Percentiles rank a stretch among this genome's conserved stretches.
phyloP scores from a whole-genome alignment of 2,113 vertebrate species.

The Eulemur rufifrons region DNA sequence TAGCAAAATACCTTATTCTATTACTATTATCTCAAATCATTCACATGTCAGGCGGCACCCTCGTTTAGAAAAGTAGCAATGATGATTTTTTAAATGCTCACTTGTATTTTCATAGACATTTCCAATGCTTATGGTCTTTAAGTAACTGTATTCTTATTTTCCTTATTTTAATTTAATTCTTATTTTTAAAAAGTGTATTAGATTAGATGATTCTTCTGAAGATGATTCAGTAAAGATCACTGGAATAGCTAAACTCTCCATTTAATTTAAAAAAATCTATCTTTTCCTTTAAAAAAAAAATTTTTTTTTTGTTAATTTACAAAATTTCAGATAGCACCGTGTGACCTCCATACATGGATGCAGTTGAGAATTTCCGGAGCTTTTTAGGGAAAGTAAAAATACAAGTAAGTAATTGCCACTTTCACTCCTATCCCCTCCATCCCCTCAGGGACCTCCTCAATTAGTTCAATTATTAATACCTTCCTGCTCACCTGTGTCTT shows the following conservation, averaged over 20 bases:
- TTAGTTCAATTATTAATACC: background rate
- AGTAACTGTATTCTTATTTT: background rate
- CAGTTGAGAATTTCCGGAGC: background rate
- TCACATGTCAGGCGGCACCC: background rate
- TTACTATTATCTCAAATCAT: conserved; percentile 27
- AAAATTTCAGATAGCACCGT: background rate
- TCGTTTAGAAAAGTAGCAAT: background rate
- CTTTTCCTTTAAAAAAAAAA: background rate
- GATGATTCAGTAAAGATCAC: background rate
- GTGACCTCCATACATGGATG: background rate
- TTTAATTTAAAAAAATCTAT: conserved; percentile 15
- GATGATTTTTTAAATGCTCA: background rate
- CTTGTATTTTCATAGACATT: background rate
- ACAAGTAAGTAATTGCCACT: background rate
- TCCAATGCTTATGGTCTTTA: background rate
- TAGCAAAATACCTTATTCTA: conserved; percentile 12
- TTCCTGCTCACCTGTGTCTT: background rate
- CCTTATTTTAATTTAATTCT: background rate
- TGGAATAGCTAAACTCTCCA: background rate
- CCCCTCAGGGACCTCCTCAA: background rate
- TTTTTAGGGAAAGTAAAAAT: background rate
- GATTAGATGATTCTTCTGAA: background rate
- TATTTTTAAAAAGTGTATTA: background rate
- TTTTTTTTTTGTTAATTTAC: background rate
- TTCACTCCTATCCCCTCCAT: background rate